Evolutionary conservation across 1,140 invertebrate species (phyloP).

Genomic region (Fopius arisanus): DNA sequence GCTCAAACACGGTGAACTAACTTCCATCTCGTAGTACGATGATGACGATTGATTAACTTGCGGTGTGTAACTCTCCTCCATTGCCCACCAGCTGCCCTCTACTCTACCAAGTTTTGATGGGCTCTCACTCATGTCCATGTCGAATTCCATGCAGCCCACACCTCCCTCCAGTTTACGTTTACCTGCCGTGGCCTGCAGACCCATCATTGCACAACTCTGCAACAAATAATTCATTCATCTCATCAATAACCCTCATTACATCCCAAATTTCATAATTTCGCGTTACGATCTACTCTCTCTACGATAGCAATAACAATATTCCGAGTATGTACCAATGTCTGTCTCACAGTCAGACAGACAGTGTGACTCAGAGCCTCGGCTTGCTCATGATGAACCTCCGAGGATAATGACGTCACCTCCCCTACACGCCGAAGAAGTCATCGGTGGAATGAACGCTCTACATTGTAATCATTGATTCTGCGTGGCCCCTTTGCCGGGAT

Average conservation of each 20-base stretch:
- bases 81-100: constrained; percentile 62
- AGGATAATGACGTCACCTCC: constrained; percentile 58
- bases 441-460: constrained; percentile 51
- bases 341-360: constrained; percentile 6
- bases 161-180: constrained; percentile 73
- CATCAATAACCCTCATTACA: no score
- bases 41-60: constrained; percentile 44
- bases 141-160: constrained; percentile 63
- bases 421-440: constrained; percentile 52
- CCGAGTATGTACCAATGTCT: no score
- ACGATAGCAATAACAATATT: no score
- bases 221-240: constrained; percentile 51
- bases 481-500: constrained; percentile 18
- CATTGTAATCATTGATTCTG: background rate
- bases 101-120: constrained; percentile 60
- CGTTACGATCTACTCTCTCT: no score
- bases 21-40: constrained; percentile 56
- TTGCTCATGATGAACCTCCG: constrained; percentile 48
- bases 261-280: no score
- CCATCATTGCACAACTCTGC: constrained; percentile 79
- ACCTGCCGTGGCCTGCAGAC: constrained; percentile 76
- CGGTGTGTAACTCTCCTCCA: constrained; percentile 57
- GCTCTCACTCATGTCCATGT: constrained; percentile 62
- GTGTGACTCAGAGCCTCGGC: constrained; percentile 59
- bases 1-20: constrained; percentile 47